A percentile compares a stretch with the other conserved stretches of the same genome.
Evolutionary conservation across 1,140 invertebrate species (phyloP).

Genomic region (Drosophila busckii): DNA sequence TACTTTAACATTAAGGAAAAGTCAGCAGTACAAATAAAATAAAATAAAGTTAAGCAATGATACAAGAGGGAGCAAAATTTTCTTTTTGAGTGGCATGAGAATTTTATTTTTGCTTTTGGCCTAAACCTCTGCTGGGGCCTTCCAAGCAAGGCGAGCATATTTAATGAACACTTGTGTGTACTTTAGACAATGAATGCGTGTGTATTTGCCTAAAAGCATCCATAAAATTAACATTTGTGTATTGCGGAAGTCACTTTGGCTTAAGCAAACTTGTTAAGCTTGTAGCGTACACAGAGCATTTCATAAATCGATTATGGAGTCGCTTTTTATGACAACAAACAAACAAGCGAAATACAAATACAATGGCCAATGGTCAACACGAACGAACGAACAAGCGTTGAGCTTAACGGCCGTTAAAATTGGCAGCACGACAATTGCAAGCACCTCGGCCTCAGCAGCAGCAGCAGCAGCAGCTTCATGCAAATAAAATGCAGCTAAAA

Average conservation of each 20-base stretch:
- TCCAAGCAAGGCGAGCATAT: constrained; percentile 34
- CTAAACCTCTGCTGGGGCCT: not conserved
- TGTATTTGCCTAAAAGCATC: constrained; percentile 42
- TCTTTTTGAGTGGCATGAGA: not conserved
- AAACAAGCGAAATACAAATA: not conserved
- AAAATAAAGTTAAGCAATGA: constrained; percentile 7
- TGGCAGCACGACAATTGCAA: too few species aligned
- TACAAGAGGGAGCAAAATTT: constrained; percentile 5
- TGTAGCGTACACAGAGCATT: too few species aligned
- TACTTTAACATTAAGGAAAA: constrained; percentile 17
- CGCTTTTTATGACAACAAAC: not conserved
- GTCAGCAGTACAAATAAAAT: too few species aligned
- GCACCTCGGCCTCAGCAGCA: constrained; percentile 14
- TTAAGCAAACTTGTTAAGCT: not conserved
- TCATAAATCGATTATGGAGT: not conserved
- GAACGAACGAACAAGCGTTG: constrained; percentile 1
- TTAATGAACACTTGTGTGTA: constrained; percentile 32
- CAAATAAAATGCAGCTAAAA: constrained; percentile 26
- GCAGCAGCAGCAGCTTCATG: too few species aligned
- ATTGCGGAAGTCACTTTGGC: constrained; percentile 34
- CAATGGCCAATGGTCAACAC: too few species aligned
- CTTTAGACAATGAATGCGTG: constrained; percentile 8
- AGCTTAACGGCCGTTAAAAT: too few species aligned
- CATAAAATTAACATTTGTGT: constrained; percentile 39
- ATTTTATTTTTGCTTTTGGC: not conserved